A percentile compares a stretch with the other conserved stretches of the same genome.
Conservation (phyloP, 2,797 vertebrate genomes). For the Apogon talboti region DNA sequence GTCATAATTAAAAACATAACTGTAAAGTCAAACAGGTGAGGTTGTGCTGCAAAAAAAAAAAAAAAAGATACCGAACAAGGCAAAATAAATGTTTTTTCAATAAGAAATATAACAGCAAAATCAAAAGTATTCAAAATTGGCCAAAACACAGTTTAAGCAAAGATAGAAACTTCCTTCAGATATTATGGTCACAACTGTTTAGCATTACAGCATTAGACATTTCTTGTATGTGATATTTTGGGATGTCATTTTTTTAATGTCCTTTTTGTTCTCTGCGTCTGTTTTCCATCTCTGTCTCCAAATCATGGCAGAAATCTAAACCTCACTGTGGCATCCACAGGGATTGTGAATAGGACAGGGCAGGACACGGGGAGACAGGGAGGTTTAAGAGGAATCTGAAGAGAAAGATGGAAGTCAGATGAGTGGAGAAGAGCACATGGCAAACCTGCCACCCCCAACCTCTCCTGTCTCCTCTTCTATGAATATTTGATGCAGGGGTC, state of each 20-base stretch:
- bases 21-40: too few species aligned
- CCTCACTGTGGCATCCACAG: not conserved
- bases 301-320: slow-evolving; percentile 10
- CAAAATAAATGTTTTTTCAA: too few species aligned
- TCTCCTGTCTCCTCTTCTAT: slow-evolving; percentile 77
- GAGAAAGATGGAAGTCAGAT: slow-evolving; percentile 84
- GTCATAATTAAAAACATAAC: too few species aligned
- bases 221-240: too few species aligned
- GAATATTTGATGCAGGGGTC: slow-evolving; percentile 94
- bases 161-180: not conserved
- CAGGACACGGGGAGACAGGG: slow-evolving; percentile 70
- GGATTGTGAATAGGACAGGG: slow-evolving; percentile 57
- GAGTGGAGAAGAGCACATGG: slow-evolving; percentile 86
- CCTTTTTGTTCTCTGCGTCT: not conserved
- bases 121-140: too few species aligned
- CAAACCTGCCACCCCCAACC: slow-evolving; percentile 81
- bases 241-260: not conserved
- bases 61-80: too few species aligned
- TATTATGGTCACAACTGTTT: not conserved
- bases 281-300: not conserved
- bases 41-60: too few species aligned
- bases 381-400: slow-evolving; percentile 46
- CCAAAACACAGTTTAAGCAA: too few species aligned
- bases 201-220: not conserved
- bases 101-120: too few species aligned